phyloP scores from a whole-genome alignment of 2,888 invertebrate species.

The Dyspetes luteomarginatus region DNA sequence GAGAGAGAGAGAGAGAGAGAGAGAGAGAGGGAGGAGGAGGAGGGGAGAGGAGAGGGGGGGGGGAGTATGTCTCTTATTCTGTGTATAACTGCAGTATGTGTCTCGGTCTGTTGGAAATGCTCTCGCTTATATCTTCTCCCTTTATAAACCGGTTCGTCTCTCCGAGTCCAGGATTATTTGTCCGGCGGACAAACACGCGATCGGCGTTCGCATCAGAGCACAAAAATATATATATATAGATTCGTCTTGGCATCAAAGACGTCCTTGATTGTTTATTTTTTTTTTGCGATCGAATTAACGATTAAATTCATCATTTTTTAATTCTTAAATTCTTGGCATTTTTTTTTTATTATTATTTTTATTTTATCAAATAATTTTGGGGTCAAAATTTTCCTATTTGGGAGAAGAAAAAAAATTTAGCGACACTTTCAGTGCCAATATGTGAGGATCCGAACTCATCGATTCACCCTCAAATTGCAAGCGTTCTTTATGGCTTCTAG shows the following conservation, averaged over 20 bases:
- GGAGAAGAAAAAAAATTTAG: background rate
- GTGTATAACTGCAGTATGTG: slow-evolving; percentile 2
- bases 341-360: too few species aligned
- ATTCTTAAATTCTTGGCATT: background rate
- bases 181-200: slow-evolving; percentile 64
- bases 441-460: slow-evolving; percentile 31
- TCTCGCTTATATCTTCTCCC: slow-evolving; percentile 45
- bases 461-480: slow-evolving; percentile 48
- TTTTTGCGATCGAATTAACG: slow-evolving; percentile 5
- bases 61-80: background rate
- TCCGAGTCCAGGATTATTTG: slow-evolving; percentile 62
- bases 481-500: slow-evolving; percentile 25
- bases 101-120: slow-evolving; percentile 29
- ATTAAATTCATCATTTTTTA: slow-evolving; percentile 6
- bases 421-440: background rate
- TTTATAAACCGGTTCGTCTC: slow-evolving; percentile 65
- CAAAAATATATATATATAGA: slow-evolving; percentile 35
- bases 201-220: slow-evolving; percentile 59
- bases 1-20: too few species aligned
- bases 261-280: slow-evolving; percentile 41
- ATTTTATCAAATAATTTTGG: too few species aligned
- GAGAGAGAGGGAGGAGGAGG: too few species aligned
- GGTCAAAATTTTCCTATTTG: background rate
- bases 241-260: slow-evolving; percentile 24
- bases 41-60: too few species aligned